phyloP scores from a whole-genome alignment of 1,140 invertebrate genomes.

The Campoletis sonorensis region DNA sequence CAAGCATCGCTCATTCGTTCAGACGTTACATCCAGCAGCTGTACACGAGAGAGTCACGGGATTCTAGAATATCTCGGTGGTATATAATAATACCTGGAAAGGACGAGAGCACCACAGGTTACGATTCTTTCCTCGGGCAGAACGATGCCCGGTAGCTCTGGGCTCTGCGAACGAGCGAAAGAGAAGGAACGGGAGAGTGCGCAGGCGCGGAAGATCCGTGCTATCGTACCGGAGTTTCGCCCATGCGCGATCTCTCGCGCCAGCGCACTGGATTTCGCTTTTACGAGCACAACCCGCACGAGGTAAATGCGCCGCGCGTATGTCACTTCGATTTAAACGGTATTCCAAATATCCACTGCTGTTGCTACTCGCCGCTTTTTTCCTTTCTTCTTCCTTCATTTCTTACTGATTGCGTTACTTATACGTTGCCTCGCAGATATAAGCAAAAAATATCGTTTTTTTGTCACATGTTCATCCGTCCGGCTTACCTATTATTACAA shows the following conservation, averaged over 20 bases:
- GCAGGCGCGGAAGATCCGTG: slow-evolving; percentile 10
- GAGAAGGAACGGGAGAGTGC: background rate
- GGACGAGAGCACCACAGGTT: background rate
- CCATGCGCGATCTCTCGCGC: slow-evolving; percentile 16
- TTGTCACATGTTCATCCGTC: background rate
- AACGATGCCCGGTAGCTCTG: slow-evolving; percentile 11
- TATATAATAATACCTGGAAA: slow-evolving; percentile 8
- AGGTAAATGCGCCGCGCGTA: slow-evolving; percentile 6
- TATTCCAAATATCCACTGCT: slow-evolving; percentile 9
- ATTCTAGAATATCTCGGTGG: background rate
- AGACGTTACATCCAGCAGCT: background rate
- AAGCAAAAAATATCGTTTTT: background rate
- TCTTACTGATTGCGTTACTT: background rate
- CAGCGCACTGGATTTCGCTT: slow-evolving; percentile 14
- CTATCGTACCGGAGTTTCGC: background rate
- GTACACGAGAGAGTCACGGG: background rate
- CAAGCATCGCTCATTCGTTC: background rate
- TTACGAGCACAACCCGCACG: background rate
- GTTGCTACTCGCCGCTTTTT: background rate
- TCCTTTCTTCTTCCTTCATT: background rate
- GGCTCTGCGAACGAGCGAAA: background rate
- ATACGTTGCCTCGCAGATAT: background rate
- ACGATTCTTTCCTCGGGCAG: background rate
- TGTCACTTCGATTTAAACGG: slow-evolving; percentile 22
- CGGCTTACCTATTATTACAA: background rate